phyloP scores from a whole-genome alignment of 2,113 vertebrate genomes.

The Hassar affinis region DNA sequence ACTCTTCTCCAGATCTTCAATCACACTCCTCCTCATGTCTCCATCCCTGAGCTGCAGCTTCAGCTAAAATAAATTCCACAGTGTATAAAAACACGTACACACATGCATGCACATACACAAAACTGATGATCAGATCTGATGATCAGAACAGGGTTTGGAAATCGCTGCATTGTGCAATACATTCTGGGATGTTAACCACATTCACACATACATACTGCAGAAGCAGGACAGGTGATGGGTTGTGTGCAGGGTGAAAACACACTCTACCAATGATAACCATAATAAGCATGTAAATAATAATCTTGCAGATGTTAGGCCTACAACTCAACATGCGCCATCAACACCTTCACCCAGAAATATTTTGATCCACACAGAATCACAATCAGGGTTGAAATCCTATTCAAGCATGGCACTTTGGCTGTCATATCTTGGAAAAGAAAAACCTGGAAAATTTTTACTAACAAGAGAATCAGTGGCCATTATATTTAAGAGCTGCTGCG shows the following conservation, averaged over 20 bases:
- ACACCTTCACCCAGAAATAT: too few relatives aligned
- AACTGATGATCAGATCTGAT: background rate
- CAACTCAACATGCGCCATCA: background rate
- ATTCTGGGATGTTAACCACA: background rate
- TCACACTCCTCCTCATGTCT: constrained; percentile 78
- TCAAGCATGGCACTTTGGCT: too few relatives aligned
- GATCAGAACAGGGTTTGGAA: background rate
- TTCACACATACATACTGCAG: background rate
- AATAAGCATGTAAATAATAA: background rate
- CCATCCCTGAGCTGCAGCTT: constrained; percentile 90
- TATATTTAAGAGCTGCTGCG: background rate
- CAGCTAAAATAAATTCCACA: constrained; percentile 67
- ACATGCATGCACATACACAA: background rate
- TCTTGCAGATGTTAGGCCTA: background rate
- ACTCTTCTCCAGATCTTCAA: constrained; percentile 92
- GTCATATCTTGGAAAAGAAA: too few relatives aligned
- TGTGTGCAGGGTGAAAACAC: background rate
- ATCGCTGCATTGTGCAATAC: background rate
- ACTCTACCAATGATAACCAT: too few relatives aligned
- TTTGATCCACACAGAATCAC: too few relatives aligned
- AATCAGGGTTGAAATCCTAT: too few relatives aligned
- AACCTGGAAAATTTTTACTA: background rate
- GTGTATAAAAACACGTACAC: too few relatives aligned
- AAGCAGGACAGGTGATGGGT: background rate
- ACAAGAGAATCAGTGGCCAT: background rate